Evolutionary conservation across 1,140 invertebrate genomes (phyloP).

Genomic region (Polypedilum pembai): DNA sequence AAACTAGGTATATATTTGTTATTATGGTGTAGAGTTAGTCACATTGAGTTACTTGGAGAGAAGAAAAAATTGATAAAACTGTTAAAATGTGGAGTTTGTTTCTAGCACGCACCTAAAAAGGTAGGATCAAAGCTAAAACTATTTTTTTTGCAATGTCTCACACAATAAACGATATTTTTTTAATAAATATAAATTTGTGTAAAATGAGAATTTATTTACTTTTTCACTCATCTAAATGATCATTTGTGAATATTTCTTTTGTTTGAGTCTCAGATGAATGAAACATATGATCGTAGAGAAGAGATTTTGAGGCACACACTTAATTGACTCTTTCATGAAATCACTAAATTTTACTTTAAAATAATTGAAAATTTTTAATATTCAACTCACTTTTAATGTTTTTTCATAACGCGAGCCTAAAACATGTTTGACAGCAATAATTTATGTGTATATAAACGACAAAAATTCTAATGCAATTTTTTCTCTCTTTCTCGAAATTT

Average conservation of each 20-base stretch:
- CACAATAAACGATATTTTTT: conserved; percentile 8
- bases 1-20: background rate
- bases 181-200: background rate
- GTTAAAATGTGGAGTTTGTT: background rate
- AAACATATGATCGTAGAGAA: background rate
- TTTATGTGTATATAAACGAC: background rate
- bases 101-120: conserved; percentile 15
- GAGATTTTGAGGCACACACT: background rate
- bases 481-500: background rate
- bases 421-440: background rate
- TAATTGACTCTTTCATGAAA: background rate
- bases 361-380: background rate
- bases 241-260: background rate
- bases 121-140: background rate
- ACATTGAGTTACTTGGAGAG: background rate
- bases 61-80: conserved; percentile 26
- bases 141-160: background rate
- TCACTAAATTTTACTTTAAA: background rate
- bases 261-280: background rate
- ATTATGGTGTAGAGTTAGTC: too few relatives aligned
- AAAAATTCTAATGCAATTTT: background rate
- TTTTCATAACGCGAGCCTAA: background rate
- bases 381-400: background rate
- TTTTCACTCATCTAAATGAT: background rate
- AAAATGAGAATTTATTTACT: background rate